Conservation (phyloP, 2,797 vertebrate genomes). For the Myotis planiceps region DNA sequence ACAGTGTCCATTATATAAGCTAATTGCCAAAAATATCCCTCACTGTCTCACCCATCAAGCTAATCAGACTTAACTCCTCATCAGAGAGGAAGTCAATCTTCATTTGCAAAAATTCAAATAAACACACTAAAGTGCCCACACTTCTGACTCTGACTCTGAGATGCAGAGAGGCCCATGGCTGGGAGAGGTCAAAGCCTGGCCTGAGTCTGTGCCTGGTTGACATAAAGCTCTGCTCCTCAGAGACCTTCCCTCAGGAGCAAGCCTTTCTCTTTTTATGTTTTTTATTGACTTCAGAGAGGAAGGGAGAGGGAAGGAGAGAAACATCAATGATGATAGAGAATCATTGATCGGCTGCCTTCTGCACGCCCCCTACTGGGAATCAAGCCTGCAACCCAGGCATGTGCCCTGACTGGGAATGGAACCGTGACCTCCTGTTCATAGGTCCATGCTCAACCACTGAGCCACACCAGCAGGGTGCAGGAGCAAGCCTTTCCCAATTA, state of each 20-base stretch:
- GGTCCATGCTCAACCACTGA: no score
- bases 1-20: neutral
- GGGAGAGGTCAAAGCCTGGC: neutral
- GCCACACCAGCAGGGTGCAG: no score
- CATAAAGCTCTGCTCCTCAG: neutral
- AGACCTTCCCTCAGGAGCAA: neutral
- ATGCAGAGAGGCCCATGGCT: neutral
- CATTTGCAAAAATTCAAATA: neutral
- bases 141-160: neutral
- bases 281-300: no score
- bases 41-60: neutral
- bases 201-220: neutral
- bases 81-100: neutral
- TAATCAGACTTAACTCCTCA: neutral
- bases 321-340: no score
- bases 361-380: no score
- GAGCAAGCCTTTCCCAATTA: neutral
- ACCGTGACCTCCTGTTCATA: no score
- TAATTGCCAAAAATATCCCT: neutral
- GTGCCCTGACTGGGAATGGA: no score
- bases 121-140: neutral
- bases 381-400: no score
- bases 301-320: no score
- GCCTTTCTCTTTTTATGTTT: neutral
- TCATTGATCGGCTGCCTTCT: no score